These are phyloP conservation scores for Drosophila seclusa DNA, from an alignment of 2,888 invertebrate genomes.

Conservation along the genomic window DNA sequence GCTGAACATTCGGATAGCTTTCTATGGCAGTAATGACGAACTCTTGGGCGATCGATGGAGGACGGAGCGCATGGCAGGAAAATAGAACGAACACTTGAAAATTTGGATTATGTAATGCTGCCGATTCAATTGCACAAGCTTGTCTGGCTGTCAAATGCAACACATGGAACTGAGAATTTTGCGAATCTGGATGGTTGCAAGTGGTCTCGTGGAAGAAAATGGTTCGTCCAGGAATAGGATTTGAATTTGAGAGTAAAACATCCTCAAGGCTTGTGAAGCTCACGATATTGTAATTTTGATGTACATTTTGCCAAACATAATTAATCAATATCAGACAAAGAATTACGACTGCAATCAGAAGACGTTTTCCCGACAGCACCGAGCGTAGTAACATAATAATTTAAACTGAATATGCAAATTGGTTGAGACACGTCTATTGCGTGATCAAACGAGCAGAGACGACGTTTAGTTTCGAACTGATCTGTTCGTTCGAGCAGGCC, in stretches of 20 bases:
- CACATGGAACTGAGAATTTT: constrained; percentile 27
- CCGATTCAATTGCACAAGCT: constrained; percentile 84
- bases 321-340: neutral
- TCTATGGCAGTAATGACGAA: constrained; percentile 74
- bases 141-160: constrained; percentile 80
- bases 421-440: neutral
- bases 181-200: constrained; percentile 51
- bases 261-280: constrained; percentile 58
- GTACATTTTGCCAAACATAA: neutral
- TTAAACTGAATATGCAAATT: neutral
- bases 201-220: constrained; percentile 85
- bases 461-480: neutral
- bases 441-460: neutral
- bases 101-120: constrained; percentile 83
- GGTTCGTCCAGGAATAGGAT: constrained; percentile 76
- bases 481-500: neutral
- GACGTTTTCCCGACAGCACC: neutral
- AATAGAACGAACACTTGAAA: constrained; percentile 82
- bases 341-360: neutral
- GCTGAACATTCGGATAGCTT: constrained; percentile 79
- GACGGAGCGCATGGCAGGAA: constrained; percentile 74
- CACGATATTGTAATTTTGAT: neutral
- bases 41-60: neutral
- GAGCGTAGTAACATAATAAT: neutral
- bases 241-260: constrained; percentile 69